Evolutionary conservation across 2,113 vertebrate species (phyloP).

Genomic region (Alosa alosa): DNA sequence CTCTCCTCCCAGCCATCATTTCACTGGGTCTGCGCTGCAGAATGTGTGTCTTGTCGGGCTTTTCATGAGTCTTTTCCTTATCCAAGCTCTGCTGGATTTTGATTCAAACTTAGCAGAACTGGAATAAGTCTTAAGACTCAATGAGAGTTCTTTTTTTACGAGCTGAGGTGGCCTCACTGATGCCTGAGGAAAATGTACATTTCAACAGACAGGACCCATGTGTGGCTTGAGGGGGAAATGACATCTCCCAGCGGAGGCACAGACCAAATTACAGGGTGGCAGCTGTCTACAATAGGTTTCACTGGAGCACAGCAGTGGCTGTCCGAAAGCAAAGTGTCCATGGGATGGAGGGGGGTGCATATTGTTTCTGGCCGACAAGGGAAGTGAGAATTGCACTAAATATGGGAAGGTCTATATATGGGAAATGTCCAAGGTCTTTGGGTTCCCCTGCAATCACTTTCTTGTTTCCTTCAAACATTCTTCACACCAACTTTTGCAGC

Average conservation of each 20-base stretch:
- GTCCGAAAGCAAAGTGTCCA: background rate
- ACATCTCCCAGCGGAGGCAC: slow-evolving; percentile 49
- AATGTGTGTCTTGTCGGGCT: background rate
- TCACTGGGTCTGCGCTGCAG: background rate
- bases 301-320: no score
- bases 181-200: slow-evolving; percentile 17
- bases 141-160: background rate
- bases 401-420: background rate
- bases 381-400: background rate
- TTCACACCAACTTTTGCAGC: background rate
- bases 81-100: background rate
- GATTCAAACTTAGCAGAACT: background rate
- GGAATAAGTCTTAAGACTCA: background rate
- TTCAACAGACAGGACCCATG: slow-evolving; percentile 36
- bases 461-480: background rate
- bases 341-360: background rate
- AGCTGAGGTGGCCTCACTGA: background rate
- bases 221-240: slow-evolving; percentile 25
- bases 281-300: background rate
- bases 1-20: background rate
- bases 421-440: background rate
- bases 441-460: background rate
- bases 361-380: background rate
- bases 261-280: slow-evolving; percentile 40
- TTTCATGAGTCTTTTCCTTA: background rate